Evolutionary conservation across 2,888 invertebrate genomes (phyloP).

Genomic region (Galerucella calmariensis): DNA sequence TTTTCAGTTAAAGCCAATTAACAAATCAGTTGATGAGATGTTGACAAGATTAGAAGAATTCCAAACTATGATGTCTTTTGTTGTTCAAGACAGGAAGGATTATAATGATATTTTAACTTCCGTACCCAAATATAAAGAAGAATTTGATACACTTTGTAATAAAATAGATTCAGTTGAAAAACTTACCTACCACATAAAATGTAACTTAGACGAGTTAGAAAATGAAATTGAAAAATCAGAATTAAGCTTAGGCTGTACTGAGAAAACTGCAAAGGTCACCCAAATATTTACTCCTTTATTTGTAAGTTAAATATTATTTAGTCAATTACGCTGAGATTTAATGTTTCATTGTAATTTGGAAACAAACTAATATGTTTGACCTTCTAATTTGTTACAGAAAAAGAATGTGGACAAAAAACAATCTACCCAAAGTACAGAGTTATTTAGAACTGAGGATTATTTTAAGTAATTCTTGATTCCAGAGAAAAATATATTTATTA

Average conservation of each 20-base stretch:
- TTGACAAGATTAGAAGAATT: slow-evolving; percentile 56
- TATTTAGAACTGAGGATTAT: slow-evolving; percentile 51
- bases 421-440: slow-evolving; percentile 30
- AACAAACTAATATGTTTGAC: background rate
- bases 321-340: background rate
- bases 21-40: slow-evolving; percentile 53
- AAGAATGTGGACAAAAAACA: slow-evolving; percentile 48
- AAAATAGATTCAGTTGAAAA: slow-evolving; percentile 54
- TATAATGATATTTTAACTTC: slow-evolving; percentile 50
- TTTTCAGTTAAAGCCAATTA: slow-evolving; percentile 51
- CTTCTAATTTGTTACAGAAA: slow-evolving; percentile 47
- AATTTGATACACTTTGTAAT: slow-evolving; percentile 51
- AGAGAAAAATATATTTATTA: background rate
- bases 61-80: slow-evolving; percentile 54
- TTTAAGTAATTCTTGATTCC: slow-evolving; percentile 38
- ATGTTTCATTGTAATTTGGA: background rate
- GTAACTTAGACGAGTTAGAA: slow-evolving; percentile 52
- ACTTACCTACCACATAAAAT: slow-evolving; percentile 52
- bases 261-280: slow-evolving; percentile 51
- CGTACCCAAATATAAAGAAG: slow-evolving; percentile 46
- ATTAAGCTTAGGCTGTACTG: slow-evolving; percentile 47
- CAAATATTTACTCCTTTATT: slow-evolving; percentile 56
- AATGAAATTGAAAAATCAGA: slow-evolving; percentile 54
- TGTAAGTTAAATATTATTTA: slow-evolving; percentile 47
- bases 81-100: slow-evolving; percentile 52